A percentile compares a stretch with the other conserved stretches of the same genome.
These are phyloP conservation scores for Todiramphus chloris DNA, from an alignment of 2,113 vertebrate species.

Conservation along the genomic window DNA sequence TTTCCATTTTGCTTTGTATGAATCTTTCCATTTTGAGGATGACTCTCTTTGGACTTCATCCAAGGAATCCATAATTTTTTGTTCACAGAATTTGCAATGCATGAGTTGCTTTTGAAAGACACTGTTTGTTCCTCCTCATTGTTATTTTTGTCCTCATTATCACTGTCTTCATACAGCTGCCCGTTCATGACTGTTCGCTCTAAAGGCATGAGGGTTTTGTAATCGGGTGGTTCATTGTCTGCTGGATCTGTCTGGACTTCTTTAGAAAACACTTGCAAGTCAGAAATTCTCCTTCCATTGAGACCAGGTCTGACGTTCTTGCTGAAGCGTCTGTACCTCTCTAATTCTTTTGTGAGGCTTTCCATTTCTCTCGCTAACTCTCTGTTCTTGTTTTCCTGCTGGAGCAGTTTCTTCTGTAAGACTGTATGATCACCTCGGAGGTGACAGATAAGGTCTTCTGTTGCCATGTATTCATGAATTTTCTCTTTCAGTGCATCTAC, in stretches of 20 bases:
- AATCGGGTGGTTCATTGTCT: slow-evolving; percentile 82
- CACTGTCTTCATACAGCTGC: slow-evolving; percentile 84
- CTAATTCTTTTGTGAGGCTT: slow-evolving; percentile 90
- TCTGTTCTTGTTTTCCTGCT: slow-evolving; percentile 93
- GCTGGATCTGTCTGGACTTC: slow-evolving; percentile 92
- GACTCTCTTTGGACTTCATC: slow-evolving; percentile 84
- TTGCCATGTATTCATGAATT: slow-evolving; percentile 92
- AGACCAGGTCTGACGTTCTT: slow-evolving; percentile 87
- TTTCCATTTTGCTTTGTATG: slow-evolving; percentile 82
- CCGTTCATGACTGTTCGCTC: slow-evolving; percentile 87
- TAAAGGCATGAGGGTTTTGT: slow-evolving; percentile 82
- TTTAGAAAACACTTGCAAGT: slow-evolving; percentile 89
- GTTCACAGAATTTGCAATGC: slow-evolving; percentile 80
- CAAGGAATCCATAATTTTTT: slow-evolving; percentile 86
- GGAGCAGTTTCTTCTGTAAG: slow-evolving; percentile 90
- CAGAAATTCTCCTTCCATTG: slow-evolving; percentile 91
- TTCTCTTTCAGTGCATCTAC: slow-evolving; percentile 94
- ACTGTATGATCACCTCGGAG: slow-evolving; percentile 87
- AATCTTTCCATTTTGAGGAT: slow-evolving; percentile 84
- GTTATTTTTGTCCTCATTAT: slow-evolving; percentile 78
- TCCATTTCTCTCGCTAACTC: slow-evolving; percentile 94
- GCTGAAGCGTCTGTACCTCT: slow-evolving; percentile 90
- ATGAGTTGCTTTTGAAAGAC: slow-evolving; percentile 79
- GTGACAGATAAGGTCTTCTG: slow-evolving; percentile 89
- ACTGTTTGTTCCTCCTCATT: slow-evolving; percentile 76